phyloP scores from a whole-genome alignment of 1,140 invertebrate species.

The Magallana gigas region DNA sequence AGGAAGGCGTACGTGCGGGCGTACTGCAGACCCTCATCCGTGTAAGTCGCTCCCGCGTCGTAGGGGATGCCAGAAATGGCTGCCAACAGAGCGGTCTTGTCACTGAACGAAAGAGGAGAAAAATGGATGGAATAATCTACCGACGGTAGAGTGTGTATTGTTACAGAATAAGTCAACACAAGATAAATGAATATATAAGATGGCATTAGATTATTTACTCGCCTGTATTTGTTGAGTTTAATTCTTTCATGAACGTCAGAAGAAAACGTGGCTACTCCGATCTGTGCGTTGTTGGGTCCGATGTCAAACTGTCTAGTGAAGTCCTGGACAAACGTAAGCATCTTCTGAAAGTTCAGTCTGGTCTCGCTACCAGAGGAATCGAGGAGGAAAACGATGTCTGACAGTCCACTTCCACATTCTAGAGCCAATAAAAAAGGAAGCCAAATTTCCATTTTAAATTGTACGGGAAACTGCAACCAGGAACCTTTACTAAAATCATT shows the following conservation, averaged over 20 bases:
- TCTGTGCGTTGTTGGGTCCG: conserved; percentile 55
- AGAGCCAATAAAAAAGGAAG: not conserved
- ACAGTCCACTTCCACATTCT: conserved; percentile 49
- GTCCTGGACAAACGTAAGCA: conserved; percentile 60
- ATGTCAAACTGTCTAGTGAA: conserved; percentile 60
- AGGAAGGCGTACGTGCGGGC: conserved; percentile 45
- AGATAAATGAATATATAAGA: no score
- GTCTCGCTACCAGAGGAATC: conserved; percentile 65
- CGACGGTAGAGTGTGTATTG: no score
- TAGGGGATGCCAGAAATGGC: conserved; percentile 52
- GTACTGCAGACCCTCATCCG: conserved; percentile 50
- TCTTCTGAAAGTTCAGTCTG: conserved; percentile 56
- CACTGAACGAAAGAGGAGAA: not conserved
- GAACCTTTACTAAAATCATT: no score
- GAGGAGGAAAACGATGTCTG: conserved; percentile 65
- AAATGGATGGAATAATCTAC: no score
- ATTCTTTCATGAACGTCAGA: conserved; percentile 44
- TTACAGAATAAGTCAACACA: no score
- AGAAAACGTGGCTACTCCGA: conserved; percentile 58
- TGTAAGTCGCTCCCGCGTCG: conserved; percentile 55
- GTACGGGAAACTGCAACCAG: no score
- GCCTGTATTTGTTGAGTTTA: conserved; percentile 44
- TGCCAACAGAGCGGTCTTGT: conserved; percentile 17
- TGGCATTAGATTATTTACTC: not conserved
- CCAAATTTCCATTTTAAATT: not conserved